phyloP scores from a whole-genome alignment of 1,140 invertebrate genomes.

The Bombyx mori region DNA sequence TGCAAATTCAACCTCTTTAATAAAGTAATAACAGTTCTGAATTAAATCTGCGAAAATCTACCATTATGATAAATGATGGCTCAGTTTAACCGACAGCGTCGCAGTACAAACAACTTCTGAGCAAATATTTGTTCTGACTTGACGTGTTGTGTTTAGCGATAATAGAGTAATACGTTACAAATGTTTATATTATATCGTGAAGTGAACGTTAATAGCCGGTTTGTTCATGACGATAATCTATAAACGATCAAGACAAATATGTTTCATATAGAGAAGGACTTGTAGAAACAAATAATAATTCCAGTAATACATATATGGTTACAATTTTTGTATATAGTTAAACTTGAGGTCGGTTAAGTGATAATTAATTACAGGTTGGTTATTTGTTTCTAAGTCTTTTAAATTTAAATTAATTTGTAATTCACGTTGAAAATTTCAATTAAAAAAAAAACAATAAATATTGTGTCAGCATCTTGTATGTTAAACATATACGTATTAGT shows the following conservation, averaged over 20 bases:
- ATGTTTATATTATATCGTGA: constrained; percentile 45
- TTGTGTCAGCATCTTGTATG: background rate
- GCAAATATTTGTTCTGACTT: constrained; percentile 42
- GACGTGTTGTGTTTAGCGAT: constrained; percentile 37
- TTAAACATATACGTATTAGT: constrained; percentile 14
- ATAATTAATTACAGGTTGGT: no score
- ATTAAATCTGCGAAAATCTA: constrained; percentile 9
- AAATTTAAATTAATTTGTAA: no score
- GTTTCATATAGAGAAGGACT: background rate
- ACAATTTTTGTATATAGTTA: no score
- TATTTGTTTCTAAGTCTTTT: no score
- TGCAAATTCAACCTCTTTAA: no score
- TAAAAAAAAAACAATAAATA: no score
- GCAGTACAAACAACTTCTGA: constrained; percentile 28
- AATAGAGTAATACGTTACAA: constrained; percentile 47
- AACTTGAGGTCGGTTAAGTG: no score
- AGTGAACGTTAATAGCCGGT: constrained; percentile 36
- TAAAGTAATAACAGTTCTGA: no score
- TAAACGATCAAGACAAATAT: constrained; percentile 21
- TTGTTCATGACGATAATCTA: constrained; percentile 37
- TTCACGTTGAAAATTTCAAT: no score
- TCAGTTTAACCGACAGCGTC: constrained; percentile 7
- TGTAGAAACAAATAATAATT: no score
- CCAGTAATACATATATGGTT: no score
- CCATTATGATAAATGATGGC: constrained; percentile 6